Conservation (phyloP, 1,140 invertebrate genomes). For the Ectropis grisescens region DNA sequence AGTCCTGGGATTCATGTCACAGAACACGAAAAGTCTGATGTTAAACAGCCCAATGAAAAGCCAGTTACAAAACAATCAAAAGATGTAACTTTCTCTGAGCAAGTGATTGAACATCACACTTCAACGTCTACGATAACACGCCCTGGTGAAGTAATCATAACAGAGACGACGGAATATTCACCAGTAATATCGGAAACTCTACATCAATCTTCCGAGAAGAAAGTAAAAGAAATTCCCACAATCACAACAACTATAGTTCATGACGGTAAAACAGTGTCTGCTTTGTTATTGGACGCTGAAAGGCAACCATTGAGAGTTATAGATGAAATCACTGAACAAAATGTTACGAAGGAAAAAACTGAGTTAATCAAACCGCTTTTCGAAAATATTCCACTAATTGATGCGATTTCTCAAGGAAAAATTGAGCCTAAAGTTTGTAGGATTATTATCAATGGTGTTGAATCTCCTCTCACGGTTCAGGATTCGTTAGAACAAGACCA, state of each 20-base stretch:
- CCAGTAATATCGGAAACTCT: conserved; percentile 10
- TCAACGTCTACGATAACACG: conserved; percentile 8
- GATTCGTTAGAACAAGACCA: conserved; percentile 75
- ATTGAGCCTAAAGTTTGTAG: conserved; percentile 82
- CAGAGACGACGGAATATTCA: conserved; percentile 11
- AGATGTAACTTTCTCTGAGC: conserved; percentile 5
- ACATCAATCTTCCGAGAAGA: conserved; percentile 9
- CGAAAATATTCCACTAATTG: conserved; percentile 71
- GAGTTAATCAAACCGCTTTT: conserved; percentile 31
- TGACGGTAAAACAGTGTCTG: conserved; percentile 40
- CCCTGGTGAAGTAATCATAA: conserved; percentile 7
- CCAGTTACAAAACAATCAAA: background rate
- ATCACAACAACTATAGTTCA: background rate
- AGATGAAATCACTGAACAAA: conserved; percentile 60
- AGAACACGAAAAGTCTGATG: background rate
- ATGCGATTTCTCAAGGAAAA: conserved; percentile 81
- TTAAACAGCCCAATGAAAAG: background rate
- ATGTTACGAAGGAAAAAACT: conserved; percentile 38
- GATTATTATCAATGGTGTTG: conserved; percentile 71
- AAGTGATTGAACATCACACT: conserved; percentile 4
- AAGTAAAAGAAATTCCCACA: conserved; percentile 6
- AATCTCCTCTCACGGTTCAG: conserved; percentile 73
- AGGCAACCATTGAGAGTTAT: conserved; percentile 56
- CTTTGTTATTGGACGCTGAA: conserved; percentile 50
- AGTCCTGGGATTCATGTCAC: background rate